Percentiles rank a stretch among this genome's conserved stretches.
phyloP scores from a whole-genome alignment of 1,140 invertebrate species.

The Sminthurides bifidus region DNA sequence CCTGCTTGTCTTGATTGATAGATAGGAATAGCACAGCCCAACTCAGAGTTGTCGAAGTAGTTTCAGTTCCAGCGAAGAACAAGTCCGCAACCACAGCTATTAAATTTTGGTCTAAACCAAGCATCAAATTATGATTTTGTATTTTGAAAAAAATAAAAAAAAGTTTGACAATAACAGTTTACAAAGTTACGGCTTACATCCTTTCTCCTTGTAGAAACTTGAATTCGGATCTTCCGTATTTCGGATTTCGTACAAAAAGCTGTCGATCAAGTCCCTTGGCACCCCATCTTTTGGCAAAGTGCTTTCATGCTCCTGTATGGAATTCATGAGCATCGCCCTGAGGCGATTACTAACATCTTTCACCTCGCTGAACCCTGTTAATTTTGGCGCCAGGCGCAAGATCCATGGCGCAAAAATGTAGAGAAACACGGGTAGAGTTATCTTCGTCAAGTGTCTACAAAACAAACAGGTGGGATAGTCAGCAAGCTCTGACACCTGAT shows the following conservation, averaged over 20 bases:
- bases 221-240: constrained; percentile 1
- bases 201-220: constrained; percentile 10
- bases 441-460: too few species aligned
- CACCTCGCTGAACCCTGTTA: too few species aligned
- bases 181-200: neutral
- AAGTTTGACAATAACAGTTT: neutral
- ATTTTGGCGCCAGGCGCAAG: too few species aligned
- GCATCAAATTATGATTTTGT: neutral
- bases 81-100: neutral
- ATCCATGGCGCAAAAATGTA: too few species aligned
- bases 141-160: neutral
- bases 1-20: constrained; percentile 34
- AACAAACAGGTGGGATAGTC: too few species aligned
- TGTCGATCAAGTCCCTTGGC: constrained; percentile 14
- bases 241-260: constrained; percentile 8
- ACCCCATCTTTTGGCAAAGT: too few species aligned
- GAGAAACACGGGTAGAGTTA: too few species aligned
- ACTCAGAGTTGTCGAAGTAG: neutral
- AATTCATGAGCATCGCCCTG: too few species aligned
- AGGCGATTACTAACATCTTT: too few species aligned
- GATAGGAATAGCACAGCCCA: constrained; percentile 6
- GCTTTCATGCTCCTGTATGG: too few species aligned
- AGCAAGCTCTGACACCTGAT: too few species aligned
- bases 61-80: constrained; percentile 4
- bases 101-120: too few species aligned